A percentile compares a stretch with the other conserved stretches of the same genome.
These are phyloP conservation scores for Capreolus pygargus DNA, from an alignment of 2,113 vertebrate species.

Conservation along the genomic window DNA sequence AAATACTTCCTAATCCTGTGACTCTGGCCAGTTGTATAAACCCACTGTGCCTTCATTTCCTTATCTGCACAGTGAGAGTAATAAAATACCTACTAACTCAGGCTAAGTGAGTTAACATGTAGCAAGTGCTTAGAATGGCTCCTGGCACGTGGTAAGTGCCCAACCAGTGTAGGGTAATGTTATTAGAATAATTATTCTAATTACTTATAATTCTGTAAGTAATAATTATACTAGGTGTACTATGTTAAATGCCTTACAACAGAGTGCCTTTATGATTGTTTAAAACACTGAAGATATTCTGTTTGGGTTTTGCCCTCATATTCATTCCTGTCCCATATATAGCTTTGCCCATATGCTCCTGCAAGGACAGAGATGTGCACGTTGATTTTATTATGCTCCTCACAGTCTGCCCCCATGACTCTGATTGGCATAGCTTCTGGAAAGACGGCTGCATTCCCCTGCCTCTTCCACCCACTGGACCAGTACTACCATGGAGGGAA, in stretches of 20 bases:
- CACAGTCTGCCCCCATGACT: background rate
- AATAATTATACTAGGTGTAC: background rate
- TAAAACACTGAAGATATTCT: background rate
- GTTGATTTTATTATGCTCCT: background rate
- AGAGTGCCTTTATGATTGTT: background rate
- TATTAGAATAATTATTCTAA: background rate
- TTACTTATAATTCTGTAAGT: background rate
- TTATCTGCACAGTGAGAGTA: background rate
- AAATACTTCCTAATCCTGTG: background rate
- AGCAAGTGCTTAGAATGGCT: background rate
- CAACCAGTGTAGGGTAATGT: background rate
- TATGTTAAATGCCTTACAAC: background rate
- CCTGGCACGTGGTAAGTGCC: background rate
- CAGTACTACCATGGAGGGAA: background rate
- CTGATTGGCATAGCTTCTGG: background rate
- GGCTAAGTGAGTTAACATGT: background rate
- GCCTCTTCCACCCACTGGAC: accelerated
- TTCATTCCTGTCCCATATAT: background rate
- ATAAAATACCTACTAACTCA: background rate
- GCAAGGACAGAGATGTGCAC: background rate
- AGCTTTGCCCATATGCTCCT: background rate
- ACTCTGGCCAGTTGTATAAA: background rate
- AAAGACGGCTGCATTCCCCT: background rate
- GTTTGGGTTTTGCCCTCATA: background rate
- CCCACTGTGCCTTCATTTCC: background rate